Base-by-base conservation (phyloP, 2,888 invertebrate species). In the Drosophila gaucha region DNA sequence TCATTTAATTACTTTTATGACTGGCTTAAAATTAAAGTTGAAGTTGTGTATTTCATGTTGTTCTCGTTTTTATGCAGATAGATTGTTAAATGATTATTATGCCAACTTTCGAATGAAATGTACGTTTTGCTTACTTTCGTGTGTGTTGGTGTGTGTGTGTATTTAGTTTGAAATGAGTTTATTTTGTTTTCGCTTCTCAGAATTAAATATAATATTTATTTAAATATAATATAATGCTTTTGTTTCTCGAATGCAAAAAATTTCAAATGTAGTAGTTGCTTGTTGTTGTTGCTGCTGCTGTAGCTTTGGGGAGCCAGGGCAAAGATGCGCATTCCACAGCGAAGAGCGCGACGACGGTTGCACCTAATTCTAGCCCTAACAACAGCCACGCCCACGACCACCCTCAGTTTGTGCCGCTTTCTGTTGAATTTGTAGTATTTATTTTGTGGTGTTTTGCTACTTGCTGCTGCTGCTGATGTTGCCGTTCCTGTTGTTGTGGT, bases 151-250 rank as follows among this genome's bases (percentile, higher is more conserved):
- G 55, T 51, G 68, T 74, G 63, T 52, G 70, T 56, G 50, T 50
- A 62, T 67, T 57, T 68, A 66, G 59, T 72, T 63, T 68, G 73
- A 85, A 89, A 87, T 83, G 75, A 80, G 83, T 89, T 79, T 89
- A 78, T 80, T 80, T 86, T 75, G 78, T 76, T 86, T 80, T 83
- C 78, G 83, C 89, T 88, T 83, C 88, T 83, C 84, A 76, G 83
- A 82, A 82, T 90, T 90, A 85, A 89, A 89, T 86, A 89, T 86
- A 88, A 88, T 88, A 86, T 87, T 89, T 89, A 83, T 84, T 89
- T 86, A 83, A 88, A 89, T 88, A 88, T 86, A 89, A 89, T 90
- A 87, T 87, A 90, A 82, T 90, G 89, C 86, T 79, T 89, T 85
- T 89, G 67, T 85, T 88, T 83, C 65, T 83, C 71, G 88, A 90